phyloP scores from a whole-genome alignment of 2,888 invertebrate genomes.

The Gasteruption jaculator region DNA sequence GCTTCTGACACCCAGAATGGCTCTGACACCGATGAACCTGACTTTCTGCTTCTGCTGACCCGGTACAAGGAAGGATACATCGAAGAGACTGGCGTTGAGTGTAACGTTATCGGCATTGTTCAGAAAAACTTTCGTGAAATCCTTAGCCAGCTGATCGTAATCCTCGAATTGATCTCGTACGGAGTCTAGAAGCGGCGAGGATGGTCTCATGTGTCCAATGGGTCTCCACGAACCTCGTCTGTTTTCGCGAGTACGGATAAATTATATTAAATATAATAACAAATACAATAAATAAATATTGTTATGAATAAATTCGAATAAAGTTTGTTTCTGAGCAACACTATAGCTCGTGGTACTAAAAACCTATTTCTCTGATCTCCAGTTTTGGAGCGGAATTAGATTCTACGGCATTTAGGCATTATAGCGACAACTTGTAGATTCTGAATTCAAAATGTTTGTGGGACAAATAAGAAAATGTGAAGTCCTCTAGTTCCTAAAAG shows the following conservation, averaged over 20 bases:
- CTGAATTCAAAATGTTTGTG: too few relatives aligned
- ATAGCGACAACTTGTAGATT: too few relatives aligned
- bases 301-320: too few relatives aligned
- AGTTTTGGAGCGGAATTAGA: too few relatives aligned
- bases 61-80: constrained; percentile 80
- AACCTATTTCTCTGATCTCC: too few relatives aligned
- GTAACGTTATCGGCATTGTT: constrained; percentile 77
- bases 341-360: too few relatives aligned
- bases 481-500: too few relatives aligned
- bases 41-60: constrained; percentile 90
- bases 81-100: constrained; percentile 79
- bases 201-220: constrained; percentile 91
- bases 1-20: constrained; percentile 87
- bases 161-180: constrained; percentile 92
- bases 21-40: constrained; percentile 84
- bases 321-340: too few relatives aligned
- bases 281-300: neutral
- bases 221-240: constrained; percentile 85
- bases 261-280: neutral
- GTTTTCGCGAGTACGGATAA: neutral
- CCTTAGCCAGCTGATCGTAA: constrained; percentile 89
- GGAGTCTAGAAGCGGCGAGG: constrained; percentile 86
- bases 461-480: too few relatives aligned
- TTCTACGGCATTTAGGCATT: too few relatives aligned
- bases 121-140: constrained; percentile 84